A percentile compares a stretch with the other conserved stretches of the same genome.
Conservation (phyloP, 2,888 invertebrate species). For the Ennomos quercinarius region DNA sequence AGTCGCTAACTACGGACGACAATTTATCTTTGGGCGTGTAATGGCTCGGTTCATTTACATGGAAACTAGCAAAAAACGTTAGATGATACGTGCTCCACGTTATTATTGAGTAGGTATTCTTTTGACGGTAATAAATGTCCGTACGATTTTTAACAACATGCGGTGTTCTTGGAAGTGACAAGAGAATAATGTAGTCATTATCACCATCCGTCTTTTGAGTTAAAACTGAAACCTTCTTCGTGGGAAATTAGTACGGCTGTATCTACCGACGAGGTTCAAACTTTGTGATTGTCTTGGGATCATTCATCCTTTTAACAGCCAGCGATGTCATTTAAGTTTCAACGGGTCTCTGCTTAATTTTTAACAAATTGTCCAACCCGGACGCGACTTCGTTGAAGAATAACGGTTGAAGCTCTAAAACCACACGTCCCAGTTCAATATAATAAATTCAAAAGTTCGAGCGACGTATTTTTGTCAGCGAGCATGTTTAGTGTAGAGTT, state of each 20-base stretch:
- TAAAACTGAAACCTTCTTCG: not conserved
- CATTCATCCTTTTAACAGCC: too few relatives aligned
- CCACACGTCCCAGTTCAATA: not conserved
- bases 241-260: too few relatives aligned
- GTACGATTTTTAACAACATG: constrained; percentile 14
- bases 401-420: constrained; percentile 10
- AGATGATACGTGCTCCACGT: constrained; percentile 31
- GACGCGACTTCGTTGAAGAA: not conserved
- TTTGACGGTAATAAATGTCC: constrained; percentile 5
- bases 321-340: not conserved
- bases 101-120: constrained; percentile 26
- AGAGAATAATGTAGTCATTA: constrained; percentile 1
- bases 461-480: constrained; percentile 6
- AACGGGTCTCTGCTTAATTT: not conserved
- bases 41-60: constrained; percentile 39
- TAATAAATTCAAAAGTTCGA: constrained; percentile 18
- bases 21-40: constrained; percentile 33
- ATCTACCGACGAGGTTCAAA: too few relatives aligned
- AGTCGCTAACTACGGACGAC: constrained; percentile 35
- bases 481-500: constrained; percentile 2
- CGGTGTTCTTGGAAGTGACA: constrained; percentile 13
- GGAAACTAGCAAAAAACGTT: constrained; percentile 39
- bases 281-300: too few relatives aligned
- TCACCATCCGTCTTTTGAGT: not conserved
- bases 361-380: constrained; percentile 3